Base-by-base conservation (phyloP, 2,888 invertebrate genomes). In the Coenonympha glycerion region DNA sequence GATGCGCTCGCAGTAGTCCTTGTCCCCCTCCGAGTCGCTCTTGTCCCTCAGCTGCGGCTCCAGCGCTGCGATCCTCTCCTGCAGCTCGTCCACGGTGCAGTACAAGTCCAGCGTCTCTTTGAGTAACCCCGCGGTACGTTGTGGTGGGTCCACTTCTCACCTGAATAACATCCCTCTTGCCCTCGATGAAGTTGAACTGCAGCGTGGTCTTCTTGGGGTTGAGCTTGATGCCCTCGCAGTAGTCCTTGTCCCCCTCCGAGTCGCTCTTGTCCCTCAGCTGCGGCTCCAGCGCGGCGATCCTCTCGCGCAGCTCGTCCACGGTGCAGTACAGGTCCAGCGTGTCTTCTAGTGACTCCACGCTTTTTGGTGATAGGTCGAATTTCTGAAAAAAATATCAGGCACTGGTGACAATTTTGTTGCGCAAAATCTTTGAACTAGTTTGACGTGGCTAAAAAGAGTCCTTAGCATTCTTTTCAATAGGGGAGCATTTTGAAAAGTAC, bases 271-370 rank as follows among this genome's bases (percentile, higher is more conserved):
- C 75, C 55, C 77, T 71, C 9, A 85, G 76, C 47, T 85, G 84
- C 0, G 87, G 84, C 56, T 85, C 82, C 59, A 87, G 57, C 1
- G 71, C 83, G 31, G 79, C 80, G 55, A 89, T 89, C 59, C 88
- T 81, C 59, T 90, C 89, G 47, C 90, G 74, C 26, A 91, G 70
- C 65, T 91, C 91, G 63, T 91, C 91, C 36, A 91, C 91, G 0
- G 91, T 89, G 74, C 91, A 91, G 71, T 92, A 92, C 53, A 92
- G 90, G 64, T 91, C 90, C 60, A 91, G 73, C 21, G 88, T 87
- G 54, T 90, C 89, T 66, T 90, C 89, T 51, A 89, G 71, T 51
- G 88, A 81, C 47, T 88, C 88, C 57, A 85, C 79, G 53, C 73
- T 79, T 59, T 87, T 87, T 21, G 85, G 84, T 2, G 86, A 86